phyloP scores from a whole-genome alignment of 2,797 vertebrate species.

The Mionectes olivaceus region DNA sequence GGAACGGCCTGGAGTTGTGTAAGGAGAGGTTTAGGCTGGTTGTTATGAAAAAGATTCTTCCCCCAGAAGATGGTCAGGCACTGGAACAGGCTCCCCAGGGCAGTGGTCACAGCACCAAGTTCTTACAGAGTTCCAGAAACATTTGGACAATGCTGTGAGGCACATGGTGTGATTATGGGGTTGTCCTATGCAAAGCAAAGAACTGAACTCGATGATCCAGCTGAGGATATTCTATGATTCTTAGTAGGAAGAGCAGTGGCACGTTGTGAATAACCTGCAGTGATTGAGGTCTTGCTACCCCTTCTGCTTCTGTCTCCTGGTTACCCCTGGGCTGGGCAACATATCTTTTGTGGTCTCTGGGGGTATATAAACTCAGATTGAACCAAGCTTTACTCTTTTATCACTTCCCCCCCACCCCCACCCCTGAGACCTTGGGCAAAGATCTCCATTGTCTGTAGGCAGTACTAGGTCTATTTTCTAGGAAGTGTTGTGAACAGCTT shows the following conservation, averaged over 20 bases:
- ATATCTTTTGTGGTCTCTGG: neutral
- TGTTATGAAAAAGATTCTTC: neutral
- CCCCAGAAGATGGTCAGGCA: rapidly evolving
- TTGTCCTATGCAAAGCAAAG: neutral
- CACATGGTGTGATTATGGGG: neutral
- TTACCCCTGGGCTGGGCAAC: neutral
- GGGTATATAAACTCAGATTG: neutral
- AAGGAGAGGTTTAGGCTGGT: no score
- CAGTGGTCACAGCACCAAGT: rapidly evolving
- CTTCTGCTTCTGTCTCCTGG: neutral
- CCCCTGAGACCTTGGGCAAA: neutral
- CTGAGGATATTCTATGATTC: neutral
- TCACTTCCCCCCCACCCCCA: no score
- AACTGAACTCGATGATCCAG: neutral
- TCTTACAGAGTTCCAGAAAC: neutral
- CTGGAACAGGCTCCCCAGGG: neutral
- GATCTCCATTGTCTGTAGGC: neutral
- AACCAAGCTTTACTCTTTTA: neutral
- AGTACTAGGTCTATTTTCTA: neutral
- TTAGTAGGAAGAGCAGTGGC: neutral
- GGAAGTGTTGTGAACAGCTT: neutral
- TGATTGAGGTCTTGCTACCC: rapidly evolving
- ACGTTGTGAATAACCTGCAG: rapidly evolving
- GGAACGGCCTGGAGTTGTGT: neutral
- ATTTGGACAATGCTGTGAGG: neutral